Base-by-base conservation (phyloP, 1,140 invertebrate species). In the Wasmannia auropunctata region DNA sequence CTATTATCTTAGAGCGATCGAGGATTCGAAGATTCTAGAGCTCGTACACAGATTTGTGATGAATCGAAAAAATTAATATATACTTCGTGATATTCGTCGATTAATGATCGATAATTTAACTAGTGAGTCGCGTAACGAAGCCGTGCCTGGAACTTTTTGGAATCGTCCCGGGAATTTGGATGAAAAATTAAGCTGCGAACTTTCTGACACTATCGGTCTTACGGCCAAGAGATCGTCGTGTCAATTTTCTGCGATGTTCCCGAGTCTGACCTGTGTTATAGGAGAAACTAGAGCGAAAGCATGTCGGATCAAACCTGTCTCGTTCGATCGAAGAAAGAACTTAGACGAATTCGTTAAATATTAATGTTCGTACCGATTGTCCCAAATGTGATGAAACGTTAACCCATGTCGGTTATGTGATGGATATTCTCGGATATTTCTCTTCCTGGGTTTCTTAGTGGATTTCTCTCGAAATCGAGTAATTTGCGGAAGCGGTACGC, bases 301-400 rank as follows among this genome's bases (percentile, higher is more conserved):
- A 54, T 31, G 77, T 77, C 75, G 37, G 25, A 19, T 76, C 22
- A 28, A 65, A n/a, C 40, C 28, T 43, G 65, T 58, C 49, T 70
- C 65, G 51, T 43, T 43, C 58, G 49, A 43, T 70, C 49, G 63
- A 54, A 56, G 69, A 60, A 62, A 79, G 67, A 87, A 75, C 54
- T 85, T 88, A 88, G 74, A 43, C 37, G 67, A 88, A 88, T 88
- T 88, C 85, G 76, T 49, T 77, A 88, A 67, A 87, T 70, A 46
- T 88, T 88, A 77, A 51, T 80, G 69, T 72, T 63, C 58, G 43
- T 60, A 51, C 22, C 34, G 60, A 67, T 85, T 65, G 34, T 46
- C 25, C 25, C 19, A 16, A n/a, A 43, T n/a, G 65, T 37, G 25
- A 65, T 37, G 51, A 60, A 40, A 56, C 70, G 70, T 37, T 28